Conservation (phyloP, 2,113 vertebrate species). For the Lota lota region DNA sequence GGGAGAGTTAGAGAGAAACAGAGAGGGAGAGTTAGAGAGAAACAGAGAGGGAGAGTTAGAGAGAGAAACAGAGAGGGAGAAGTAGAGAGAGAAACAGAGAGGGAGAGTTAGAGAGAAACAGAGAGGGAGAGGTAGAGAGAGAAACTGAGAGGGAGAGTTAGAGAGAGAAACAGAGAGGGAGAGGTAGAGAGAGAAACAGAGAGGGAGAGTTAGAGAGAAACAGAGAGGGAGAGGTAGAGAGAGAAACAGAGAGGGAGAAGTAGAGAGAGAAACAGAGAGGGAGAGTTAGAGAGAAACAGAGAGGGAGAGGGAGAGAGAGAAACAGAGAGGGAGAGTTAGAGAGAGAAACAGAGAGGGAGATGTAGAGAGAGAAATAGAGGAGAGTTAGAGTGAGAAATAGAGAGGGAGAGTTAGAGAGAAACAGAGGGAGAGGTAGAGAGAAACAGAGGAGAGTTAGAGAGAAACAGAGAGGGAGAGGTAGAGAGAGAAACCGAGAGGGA, state of each 20-base stretch:
- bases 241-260: neutral
- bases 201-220: neutral
- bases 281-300: neutral
- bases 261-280: neutral
- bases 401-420: neutral
- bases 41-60: neutral
- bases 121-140: too few relatives aligned
- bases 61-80: too few relatives aligned
- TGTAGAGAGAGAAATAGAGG: neutral
- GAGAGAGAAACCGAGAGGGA: too few relatives aligned
- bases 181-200: neutral
- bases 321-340: neutral
- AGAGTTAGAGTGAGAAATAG: too few relatives aligned
- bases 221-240: too few relatives aligned
- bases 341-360: neutral
- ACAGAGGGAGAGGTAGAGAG: constrained; percentile 1
- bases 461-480: neutral
- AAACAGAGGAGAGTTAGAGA: neutral
- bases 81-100: too few relatives aligned
- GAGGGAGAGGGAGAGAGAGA: constrained; percentile 1
- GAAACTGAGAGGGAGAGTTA: constrained; percentile 8
- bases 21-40: too few relatives aligned
- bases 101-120: too few relatives aligned
- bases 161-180: neutral
- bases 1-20: too few relatives aligned